These are phyloP conservation scores for Parasteatoda tepidariorum DNA, from an alignment of 1,140 invertebrate genomes.

Conservation along the genomic window DNA sequence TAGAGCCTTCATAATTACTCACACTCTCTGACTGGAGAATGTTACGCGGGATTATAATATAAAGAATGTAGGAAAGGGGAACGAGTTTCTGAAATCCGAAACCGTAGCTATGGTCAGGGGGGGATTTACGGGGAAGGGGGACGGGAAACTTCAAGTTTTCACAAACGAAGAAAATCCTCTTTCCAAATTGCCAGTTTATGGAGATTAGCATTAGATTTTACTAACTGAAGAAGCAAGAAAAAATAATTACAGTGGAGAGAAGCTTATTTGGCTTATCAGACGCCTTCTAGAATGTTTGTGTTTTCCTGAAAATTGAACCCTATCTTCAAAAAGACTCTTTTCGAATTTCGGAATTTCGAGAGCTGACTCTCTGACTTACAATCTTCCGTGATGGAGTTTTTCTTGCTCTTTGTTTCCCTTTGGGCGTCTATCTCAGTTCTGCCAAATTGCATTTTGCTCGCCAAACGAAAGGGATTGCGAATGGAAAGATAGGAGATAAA, in stretches of 20 bases:
- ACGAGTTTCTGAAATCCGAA: slow-evolving; percentile 56
- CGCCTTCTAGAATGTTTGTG: not conserved
- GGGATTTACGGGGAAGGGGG: not conserved
- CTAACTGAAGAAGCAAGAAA: slow-evolving; percentile 38
- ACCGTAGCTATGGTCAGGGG: not conserved
- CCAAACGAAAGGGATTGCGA: not conserved
- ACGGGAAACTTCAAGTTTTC: slow-evolving; percentile 28
- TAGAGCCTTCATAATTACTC: slow-evolving; percentile 55
- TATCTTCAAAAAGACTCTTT: not conserved
- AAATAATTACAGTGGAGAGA: slow-evolving; percentile 48
- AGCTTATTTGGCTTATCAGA: not conserved
- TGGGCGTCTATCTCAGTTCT: not conserved
- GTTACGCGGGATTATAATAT: slow-evolving; percentile 57
- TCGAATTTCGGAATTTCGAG: not conserved
- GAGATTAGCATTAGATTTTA: slow-evolving; percentile 59
- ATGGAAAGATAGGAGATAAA: not conserved
- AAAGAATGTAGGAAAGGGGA: slow-evolving; percentile 39
- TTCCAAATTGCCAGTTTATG: slow-evolving; percentile 58
- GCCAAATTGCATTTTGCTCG: not conserved
- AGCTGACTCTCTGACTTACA: not conserved
- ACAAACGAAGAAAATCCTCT: slow-evolving; percentile 57
- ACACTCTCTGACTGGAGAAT: slow-evolving; percentile 53
- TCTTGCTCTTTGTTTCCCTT: not conserved
- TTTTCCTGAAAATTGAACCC: not conserved
- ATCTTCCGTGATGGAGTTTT: not conserved